These are phyloP conservation scores for Acropternis orthonyx DNA, from an alignment of 2,797 vertebrate species.

Conservation along the genomic window DNA sequence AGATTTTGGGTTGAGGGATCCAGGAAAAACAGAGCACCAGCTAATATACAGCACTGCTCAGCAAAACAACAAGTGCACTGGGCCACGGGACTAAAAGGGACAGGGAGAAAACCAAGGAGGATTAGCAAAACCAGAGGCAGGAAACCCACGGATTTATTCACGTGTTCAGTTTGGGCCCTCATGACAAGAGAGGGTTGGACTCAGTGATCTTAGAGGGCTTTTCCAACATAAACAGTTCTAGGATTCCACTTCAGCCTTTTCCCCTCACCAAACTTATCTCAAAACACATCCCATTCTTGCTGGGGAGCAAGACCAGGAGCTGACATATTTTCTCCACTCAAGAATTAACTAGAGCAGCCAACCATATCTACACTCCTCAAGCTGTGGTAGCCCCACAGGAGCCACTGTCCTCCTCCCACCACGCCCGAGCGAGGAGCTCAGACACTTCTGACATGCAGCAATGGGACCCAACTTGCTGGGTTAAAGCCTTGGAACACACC, in stretches of 20 bases:
- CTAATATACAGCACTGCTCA: not conserved
- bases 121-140: not conserved
- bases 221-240: not conserved
- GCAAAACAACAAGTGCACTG: not conserved
- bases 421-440: rapidly evolving
- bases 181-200: rapidly evolving
- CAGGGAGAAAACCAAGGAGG: not conserved
- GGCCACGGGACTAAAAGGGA: not conserved
- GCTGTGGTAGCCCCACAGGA: not conserved
- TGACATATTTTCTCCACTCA: not conserved
- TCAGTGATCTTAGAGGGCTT: not conserved
- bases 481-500: not conserved
- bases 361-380: rapidly evolving
- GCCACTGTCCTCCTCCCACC: not conserved
- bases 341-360: not conserved
- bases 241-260: not conserved
- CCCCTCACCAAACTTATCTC: not conserved
- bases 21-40: not conserved
- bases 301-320: not conserved
- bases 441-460: rapidly evolving
- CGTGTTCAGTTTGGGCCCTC: not conserved
- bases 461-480: not conserved
- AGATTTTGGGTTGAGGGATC: not conserved
- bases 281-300: not conserved
- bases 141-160: not conserved